A percentile compares a stretch with the other conserved stretches of the same genome.
Evolutionary conservation across 1,140 invertebrate species (phyloP).

Genomic region (Pteromalus puparum): DNA sequence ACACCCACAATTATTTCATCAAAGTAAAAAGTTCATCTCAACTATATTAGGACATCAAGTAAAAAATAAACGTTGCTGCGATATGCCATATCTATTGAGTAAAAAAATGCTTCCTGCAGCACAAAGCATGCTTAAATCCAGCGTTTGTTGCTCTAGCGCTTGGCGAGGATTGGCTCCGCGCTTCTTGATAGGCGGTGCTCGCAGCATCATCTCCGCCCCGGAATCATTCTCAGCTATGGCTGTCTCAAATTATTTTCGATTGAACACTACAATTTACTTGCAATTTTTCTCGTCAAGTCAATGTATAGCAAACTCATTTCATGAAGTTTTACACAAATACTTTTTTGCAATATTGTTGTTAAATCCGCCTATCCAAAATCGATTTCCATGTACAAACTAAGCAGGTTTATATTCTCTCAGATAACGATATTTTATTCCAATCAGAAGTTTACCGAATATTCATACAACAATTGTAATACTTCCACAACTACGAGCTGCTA

Average conservation of each 20-base stretch:
- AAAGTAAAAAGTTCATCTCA: too few relatives aligned
- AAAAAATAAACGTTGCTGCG: not conserved
- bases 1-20: too few relatives aligned
- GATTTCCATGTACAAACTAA: too few relatives aligned
- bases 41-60: too few relatives aligned
- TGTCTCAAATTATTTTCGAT: slow-evolving; percentile 57
- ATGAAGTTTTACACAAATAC: not conserved
- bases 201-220: slow-evolving; percentile 65
- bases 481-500: not conserved
- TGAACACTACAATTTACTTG: not conserved
- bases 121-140: slow-evolving; percentile 27
- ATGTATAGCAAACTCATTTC: not conserved
- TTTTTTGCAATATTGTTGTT: not conserved
- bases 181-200: slow-evolving; percentile 65
- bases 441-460: not conserved
- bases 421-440: not conserved
- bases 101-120: not conserved
- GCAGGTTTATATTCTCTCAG: slow-evolving; percentile 38
- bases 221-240: slow-evolving; percentile 63
- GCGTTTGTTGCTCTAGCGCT: slow-evolving; percentile 35
- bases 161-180: slow-evolving; percentile 62
- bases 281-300: not conserved
- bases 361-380: too few relatives aligned
- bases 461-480: not conserved
- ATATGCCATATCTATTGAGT: not conserved